Conservation (phyloP, 2,113 vertebrate genomes). For the Crotalus horridus region DNA sequence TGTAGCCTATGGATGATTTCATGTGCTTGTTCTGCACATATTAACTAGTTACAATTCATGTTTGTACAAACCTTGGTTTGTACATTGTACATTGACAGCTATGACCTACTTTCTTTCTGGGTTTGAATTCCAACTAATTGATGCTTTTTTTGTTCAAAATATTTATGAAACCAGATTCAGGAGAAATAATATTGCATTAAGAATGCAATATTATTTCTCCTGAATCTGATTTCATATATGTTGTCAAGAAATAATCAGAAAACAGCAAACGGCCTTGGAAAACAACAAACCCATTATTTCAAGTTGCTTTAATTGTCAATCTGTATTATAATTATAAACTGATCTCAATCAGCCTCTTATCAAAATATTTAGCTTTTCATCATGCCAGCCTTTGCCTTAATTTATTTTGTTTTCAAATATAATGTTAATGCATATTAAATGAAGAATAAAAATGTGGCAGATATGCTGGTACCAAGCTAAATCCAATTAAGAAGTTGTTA, state of each 20-base stretch:
- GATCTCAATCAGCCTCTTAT: not conserved
- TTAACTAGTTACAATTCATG: not conserved
- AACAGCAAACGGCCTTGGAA: not conserved
- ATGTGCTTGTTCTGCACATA: not conserved
- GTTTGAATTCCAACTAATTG: not conserved
- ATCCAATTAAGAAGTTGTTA: not conserved
- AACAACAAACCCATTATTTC: not conserved
- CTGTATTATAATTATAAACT: not conserved
- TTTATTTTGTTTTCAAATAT: not conserved
- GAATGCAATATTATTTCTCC: no score
- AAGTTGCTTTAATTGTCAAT: not conserved
- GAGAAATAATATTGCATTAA: not conserved
- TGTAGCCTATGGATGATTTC: not conserved
- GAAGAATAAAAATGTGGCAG: not conserved
- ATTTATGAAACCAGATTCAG: not conserved
- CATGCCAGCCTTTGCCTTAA: not conserved
- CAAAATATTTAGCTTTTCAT: not conserved
- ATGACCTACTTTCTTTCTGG: not conserved
- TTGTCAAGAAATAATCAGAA: not conserved
- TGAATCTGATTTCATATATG: no score
- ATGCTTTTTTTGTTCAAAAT: not conserved
- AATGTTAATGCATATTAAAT: constrained; percentile 20
- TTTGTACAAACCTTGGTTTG: not conserved
- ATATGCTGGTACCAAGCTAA: not conserved
- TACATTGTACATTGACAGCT: not conserved